A percentile compares a stretch with the other conserved stretches of the same genome.
Evolutionary conservation across 2,797 vertebrate genomes (phyloP).

Genomic region (Pyrocephalus nanus): DNA sequence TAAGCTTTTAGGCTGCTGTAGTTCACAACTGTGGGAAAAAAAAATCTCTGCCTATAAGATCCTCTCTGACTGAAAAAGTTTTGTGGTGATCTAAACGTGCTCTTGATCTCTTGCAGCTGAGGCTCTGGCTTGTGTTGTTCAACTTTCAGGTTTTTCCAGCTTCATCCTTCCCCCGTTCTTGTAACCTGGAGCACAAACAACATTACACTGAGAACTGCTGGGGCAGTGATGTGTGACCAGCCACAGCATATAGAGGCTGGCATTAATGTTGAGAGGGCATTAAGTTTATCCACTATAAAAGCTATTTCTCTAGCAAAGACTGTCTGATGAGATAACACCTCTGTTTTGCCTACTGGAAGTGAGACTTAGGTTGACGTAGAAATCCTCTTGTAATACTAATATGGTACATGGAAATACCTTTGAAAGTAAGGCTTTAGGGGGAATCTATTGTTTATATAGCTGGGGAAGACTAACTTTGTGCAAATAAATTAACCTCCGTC

Average conservation of each 20-base stretch:
- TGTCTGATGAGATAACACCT: not conserved
- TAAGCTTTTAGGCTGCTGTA: not conserved
- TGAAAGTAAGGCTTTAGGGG: not conserved
- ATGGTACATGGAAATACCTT: not conserved
- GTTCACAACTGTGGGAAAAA: not conserved
- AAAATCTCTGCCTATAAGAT: not conserved
- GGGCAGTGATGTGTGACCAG: not conserved
- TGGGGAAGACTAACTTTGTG: not conserved
- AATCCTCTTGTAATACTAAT: not conserved
- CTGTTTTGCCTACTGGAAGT: not conserved
- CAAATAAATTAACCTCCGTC: not conserved
- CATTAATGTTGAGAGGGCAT: not conserved
- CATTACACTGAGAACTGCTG: not conserved
- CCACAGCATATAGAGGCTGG: not conserved
- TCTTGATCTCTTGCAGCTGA: not conserved
- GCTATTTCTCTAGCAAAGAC: not conserved
- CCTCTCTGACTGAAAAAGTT: not conserved
- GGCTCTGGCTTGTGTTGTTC: not conserved
- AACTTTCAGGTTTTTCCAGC: not conserved
- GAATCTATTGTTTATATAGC: not conserved
- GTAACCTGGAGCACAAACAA: not conserved
- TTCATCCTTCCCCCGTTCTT: not conserved
- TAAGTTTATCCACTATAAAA: not conserved
- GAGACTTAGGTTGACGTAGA: not conserved
- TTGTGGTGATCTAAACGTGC: rapidly evolving